Conservation (phyloP, 2,113 vertebrate species). For the Lathamus discolor region DNA sequence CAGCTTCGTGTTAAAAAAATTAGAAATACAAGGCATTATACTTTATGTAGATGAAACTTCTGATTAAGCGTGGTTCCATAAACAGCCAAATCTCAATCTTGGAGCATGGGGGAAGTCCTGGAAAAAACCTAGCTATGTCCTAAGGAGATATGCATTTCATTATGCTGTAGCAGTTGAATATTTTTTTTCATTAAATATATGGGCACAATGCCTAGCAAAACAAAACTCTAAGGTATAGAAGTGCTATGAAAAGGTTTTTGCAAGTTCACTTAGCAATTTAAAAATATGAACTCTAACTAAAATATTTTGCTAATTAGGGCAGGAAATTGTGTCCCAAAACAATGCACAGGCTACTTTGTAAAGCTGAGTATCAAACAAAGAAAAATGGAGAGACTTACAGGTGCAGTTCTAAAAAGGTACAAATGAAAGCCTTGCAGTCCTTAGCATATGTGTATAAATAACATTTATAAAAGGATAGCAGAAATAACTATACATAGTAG, state of each 20-base stretch:
- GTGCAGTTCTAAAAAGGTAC: not conserved
- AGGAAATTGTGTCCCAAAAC: slow-evolving; percentile 37
- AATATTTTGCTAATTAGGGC: slow-evolving; percentile 17
- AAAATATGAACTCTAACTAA: not conserved
- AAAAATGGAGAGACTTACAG: not conserved
- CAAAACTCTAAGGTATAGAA: not conserved
- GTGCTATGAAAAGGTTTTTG: not conserved
- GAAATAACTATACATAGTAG: not conserved
- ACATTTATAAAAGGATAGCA: not conserved
- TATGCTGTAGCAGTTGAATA: slow-evolving; percentile 7
- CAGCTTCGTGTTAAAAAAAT: slow-evolving; percentile 17
- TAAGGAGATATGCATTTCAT: not conserved
- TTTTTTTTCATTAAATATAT: slow-evolving; percentile 21
- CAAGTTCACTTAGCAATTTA: not conserved
- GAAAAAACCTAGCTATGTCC: not conserved
- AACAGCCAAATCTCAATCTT: not conserved
- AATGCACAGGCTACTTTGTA: not conserved
- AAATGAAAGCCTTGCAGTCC: not conserved
- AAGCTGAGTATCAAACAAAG: not conserved
- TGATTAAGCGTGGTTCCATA: not conserved
- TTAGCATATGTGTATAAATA: not conserved
- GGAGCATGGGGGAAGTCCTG: not conserved
- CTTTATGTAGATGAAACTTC: not conserved
- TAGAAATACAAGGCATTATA: slow-evolving; percentile 14
- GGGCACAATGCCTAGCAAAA: not conserved